These are phyloP conservation scores for Hippocampus guttulatus DNA, from an alignment of 2,113 vertebrate species.

Conservation along the genomic window DNA sequence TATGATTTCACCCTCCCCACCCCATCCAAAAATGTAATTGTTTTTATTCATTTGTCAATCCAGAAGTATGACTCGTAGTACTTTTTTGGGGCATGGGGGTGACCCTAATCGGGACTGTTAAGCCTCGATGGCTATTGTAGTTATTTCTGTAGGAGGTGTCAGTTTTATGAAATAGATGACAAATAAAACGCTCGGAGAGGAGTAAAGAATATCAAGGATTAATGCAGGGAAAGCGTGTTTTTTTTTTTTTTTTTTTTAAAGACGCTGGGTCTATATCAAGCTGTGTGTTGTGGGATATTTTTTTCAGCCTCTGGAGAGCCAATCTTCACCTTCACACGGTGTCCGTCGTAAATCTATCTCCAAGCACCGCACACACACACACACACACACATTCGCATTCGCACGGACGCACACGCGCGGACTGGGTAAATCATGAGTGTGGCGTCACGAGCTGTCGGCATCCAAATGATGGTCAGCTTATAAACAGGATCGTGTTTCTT, in stretches of 20 bases:
- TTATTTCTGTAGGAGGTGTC: neutral
- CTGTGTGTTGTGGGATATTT: slow-evolving; percentile 20
- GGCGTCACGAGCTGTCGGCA: slow-evolving; percentile 59
- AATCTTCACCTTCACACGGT: slow-evolving; percentile 36
- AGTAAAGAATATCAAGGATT: neutral
- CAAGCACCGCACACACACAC: slow-evolving; percentile 18
- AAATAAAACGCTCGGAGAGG: neutral
- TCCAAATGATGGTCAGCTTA: slow-evolving; percentile 59
- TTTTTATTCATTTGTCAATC: neutral
- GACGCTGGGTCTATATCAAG: slow-evolving; percentile 18
- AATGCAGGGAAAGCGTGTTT: neutral
- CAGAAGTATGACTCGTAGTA: neutral
- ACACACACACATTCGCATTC: too few species aligned
- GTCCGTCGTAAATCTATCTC: slow-evolving; percentile 56
- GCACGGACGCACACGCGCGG: neutral
- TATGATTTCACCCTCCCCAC: neutral
- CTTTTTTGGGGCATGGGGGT: neutral
- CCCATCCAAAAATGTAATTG: too few species aligned
- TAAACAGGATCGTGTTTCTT: slow-evolving; percentile 60
- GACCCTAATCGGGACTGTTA: neutral
- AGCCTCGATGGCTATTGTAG: neutral
- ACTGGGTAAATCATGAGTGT: slow-evolving; percentile 62
- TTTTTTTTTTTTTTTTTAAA: neutral
- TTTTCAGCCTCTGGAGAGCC: slow-evolving; percentile 37
- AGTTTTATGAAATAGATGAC: neutral